A percentile compares a stretch with the other conserved stretches of the same genome.
Conservation (phyloP, 1,140 invertebrate genomes). For the Sarcophaga peregrina region DNA sequence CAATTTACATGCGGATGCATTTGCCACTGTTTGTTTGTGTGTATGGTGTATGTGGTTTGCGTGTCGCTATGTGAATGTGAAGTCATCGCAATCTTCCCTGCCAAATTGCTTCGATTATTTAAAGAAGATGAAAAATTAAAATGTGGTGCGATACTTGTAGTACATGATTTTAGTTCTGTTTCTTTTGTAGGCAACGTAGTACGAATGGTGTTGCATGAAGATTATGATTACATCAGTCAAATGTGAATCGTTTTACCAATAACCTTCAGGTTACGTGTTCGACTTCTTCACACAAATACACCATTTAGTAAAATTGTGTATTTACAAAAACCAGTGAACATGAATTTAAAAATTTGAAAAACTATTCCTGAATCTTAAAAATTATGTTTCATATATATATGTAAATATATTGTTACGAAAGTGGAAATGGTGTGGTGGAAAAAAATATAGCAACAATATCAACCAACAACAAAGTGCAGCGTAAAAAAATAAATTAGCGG, state of each 20-base stretch:
- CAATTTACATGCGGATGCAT: background rate
- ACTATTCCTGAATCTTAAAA: too few relatives aligned
- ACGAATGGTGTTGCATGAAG: background rate
- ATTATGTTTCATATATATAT: too few relatives aligned
- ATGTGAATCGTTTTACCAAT: background rate
- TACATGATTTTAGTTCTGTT: background rate
- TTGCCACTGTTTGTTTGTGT: background rate
- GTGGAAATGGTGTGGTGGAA: too few relatives aligned
- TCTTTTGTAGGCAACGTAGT: background rate
- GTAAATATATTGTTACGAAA: too few relatives aligned
- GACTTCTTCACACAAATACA: background rate
- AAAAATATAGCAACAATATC: too few relatives aligned
- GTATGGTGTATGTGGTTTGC: background rate
- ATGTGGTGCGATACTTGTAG: background rate
- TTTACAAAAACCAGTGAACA: too few relatives aligned
- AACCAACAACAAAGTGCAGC: too few relatives aligned
- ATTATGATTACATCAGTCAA: conserved; percentile 11
- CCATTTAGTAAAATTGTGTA: too few relatives aligned
- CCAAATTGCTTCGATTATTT: conserved; percentile 12
- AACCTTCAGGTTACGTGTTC: background rate
- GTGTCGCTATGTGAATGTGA: too few relatives aligned
- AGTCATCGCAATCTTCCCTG: background rate
- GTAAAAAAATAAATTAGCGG: too few relatives aligned
- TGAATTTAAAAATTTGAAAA: too few relatives aligned
- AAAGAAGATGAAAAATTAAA: background rate